These are phyloP conservation scores for Bruchidius siliquastri DNA, from an alignment of 2,888 invertebrate genomes.

Conservation along the genomic window DNA sequence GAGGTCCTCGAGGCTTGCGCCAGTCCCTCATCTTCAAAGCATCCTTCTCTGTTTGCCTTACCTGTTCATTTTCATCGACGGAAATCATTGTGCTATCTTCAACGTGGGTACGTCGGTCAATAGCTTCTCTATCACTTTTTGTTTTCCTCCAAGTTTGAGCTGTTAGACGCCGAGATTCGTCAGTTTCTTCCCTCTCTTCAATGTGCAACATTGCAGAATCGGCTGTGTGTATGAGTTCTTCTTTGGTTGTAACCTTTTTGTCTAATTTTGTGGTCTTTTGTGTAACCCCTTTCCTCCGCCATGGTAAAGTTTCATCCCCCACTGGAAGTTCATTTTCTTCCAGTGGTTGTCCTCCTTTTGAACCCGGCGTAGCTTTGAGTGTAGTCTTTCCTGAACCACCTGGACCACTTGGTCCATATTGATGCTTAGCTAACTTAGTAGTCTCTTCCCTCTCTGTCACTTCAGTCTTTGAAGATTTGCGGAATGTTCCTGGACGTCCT, in stretches of 20 bases:
- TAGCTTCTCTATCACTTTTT: conserved; percentile 38
- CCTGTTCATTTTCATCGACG: conserved; percentile 5
- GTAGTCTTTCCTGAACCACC: conserved; percentile 41
- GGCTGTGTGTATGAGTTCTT: conserved; percentile 23
- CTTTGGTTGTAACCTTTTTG: conserved; percentile 13
- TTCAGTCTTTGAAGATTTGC: conserved; percentile 45
- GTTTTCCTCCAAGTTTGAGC: background rate
- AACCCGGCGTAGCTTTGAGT: conserved; percentile 33
- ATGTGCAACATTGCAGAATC: conserved; percentile 55
- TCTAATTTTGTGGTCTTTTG: conserved; percentile 8
- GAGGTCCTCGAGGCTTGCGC: conserved; percentile 11
- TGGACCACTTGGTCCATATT: conserved; percentile 31
- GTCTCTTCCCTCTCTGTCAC: conserved; percentile 35
- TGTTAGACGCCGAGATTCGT: background rate
- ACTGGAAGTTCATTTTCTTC: conserved; percentile 49
- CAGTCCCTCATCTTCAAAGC: background rate
- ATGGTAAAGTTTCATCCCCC: conserved; percentile 55
- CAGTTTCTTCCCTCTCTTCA: conserved; percentile 51
- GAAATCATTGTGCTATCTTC: conserved; percentile 1
- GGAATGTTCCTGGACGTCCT: conserved; percentile 52
- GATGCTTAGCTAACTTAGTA: conserved; percentile 27
- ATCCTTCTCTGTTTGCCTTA: conserved; percentile 11
- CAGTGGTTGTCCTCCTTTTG: conserved; percentile 35
- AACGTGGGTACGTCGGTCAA: background rate
- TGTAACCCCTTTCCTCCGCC: conserved; percentile 41